Evolutionary conservation across 1,140 invertebrate genomes (phyloP).

Genomic region (Anagrus nilaparvatae): DNA sequence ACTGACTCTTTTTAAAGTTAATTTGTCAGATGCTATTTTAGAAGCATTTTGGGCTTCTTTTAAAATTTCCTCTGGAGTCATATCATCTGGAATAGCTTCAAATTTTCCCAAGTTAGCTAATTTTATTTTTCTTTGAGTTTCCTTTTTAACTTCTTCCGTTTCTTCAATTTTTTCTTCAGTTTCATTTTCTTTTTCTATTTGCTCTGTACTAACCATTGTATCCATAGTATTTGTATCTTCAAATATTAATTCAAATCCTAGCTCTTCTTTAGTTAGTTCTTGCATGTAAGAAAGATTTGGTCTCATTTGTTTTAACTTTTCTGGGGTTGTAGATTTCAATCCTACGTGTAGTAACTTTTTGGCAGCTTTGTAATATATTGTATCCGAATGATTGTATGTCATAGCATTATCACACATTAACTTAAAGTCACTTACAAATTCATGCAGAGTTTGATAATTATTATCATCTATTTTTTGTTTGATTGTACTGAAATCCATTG

Average conservation of each 20-base stretch:
- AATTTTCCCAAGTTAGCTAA: slow-evolving; percentile 51
- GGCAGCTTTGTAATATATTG: slow-evolving; percentile 92
- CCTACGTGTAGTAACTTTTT: slow-evolving; percentile 80
- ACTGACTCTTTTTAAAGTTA: slow-evolving; percentile 48
- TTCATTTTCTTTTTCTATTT: slow-evolving; percentile 43
- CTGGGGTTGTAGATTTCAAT: slow-evolving; percentile 70
- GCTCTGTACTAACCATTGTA: slow-evolving; percentile 38
- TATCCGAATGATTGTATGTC: slow-evolving; percentile 93
- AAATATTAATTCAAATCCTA: slow-evolving; percentile 72
- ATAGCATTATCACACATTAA: slow-evolving; percentile 96
- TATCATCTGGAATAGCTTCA: slow-evolving; percentile 68
- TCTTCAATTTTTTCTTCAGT: slow-evolving; percentile 48
- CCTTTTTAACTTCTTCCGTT: slow-evolving; percentile 41
- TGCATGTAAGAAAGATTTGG: slow-evolving; percentile 71
- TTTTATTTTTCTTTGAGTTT: slow-evolving; percentile 40
- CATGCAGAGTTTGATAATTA: slow-evolving; percentile 65
- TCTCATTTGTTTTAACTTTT: slow-evolving; percentile 68
- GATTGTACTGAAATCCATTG: slow-evolving; percentile 98
- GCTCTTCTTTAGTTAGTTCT: slow-evolving; percentile 69
- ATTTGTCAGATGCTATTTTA: slow-evolving; percentile 52
- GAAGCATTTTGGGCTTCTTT: slow-evolving; percentile 59
- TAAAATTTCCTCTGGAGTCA: slow-evolving; percentile 71
- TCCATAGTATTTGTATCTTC: slow-evolving; percentile 38
- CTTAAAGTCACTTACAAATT: slow-evolving; percentile 77
- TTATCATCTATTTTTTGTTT: slow-evolving; percentile 88